phyloP scores from a whole-genome alignment of 2,113 vertebrate species.

The Anseranas semipalmata region DNA sequence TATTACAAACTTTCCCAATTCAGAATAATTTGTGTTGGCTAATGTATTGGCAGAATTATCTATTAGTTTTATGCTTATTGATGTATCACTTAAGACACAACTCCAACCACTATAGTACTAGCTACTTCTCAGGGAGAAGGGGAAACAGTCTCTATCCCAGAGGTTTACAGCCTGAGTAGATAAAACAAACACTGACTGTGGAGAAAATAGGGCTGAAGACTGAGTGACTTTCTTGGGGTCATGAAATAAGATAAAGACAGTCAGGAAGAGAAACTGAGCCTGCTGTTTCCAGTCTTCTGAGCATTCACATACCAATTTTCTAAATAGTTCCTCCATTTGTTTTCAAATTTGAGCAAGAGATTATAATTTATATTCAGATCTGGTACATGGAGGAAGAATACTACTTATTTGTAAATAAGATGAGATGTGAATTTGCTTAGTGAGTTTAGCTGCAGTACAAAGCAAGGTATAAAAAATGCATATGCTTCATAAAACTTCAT shows the following conservation, averaged over 20 bases:
- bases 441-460: background rate
- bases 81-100: background rate
- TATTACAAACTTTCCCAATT: background rate
- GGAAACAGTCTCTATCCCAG: background rate
- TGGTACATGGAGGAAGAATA: background rate
- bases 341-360: background rate
- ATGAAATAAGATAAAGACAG: background rate
- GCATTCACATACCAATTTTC: background rate
- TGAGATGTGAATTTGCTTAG: background rate
- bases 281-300: background rate
- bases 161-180: background rate
- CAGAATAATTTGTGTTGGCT: background rate
- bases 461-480: conserved; percentile 25
- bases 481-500: conserved; percentile 13
- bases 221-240: background rate
- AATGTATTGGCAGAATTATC: background rate
- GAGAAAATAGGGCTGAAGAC: background rate
- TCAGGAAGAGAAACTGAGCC: background rate
- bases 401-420: conserved; percentile 16
- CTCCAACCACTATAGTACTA: background rate
- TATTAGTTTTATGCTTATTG: background rate
- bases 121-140: background rate
- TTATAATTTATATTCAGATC: background rate
- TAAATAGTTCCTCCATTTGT: background rate
- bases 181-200: background rate